Percentiles rank a stretch among this genome's conserved stretches.
Conservation (phyloP, 2,113 vertebrate genomes). For the Parotia lawesii region DNA sequence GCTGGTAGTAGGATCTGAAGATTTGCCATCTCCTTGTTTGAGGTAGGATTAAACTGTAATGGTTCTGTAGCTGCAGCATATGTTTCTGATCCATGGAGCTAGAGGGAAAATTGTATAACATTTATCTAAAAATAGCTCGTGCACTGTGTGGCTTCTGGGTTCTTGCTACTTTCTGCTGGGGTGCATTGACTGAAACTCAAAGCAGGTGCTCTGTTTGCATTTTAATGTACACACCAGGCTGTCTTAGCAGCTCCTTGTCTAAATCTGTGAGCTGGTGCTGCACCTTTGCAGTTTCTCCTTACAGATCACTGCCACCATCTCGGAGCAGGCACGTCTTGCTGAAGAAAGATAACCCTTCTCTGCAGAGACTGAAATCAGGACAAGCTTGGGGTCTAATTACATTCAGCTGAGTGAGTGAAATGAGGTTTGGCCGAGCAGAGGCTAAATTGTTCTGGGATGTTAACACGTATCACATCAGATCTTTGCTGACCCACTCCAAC, state of each 20-base stretch:
- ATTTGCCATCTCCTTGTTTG: neutral
- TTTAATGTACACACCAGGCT: neutral
- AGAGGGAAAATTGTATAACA: neutral
- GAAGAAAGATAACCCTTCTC: neutral
- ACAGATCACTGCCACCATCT: neutral
- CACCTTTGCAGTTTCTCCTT: neutral
- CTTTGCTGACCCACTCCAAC: neutral
- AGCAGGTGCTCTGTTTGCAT: neutral
- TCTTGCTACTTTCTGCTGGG: neutral
- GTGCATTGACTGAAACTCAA: neutral
- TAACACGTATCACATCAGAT: neutral
- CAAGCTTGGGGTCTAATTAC: neutral
- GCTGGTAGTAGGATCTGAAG: neutral
- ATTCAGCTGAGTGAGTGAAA: constrained; percentile 12
- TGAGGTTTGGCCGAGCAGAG: neutral
- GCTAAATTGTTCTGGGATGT: constrained; percentile 3
- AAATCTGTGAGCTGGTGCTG: neutral
- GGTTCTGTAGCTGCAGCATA: neutral
- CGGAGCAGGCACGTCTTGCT: neutral
- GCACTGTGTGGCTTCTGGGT: neutral
- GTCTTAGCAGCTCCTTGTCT: neutral
- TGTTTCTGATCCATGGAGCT: constrained; percentile 29
- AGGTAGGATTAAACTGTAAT: neutral
- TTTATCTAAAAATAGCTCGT: neutral
- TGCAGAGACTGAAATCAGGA: neutral